Conservation (phyloP, 2,888 invertebrate genomes). For the Coenonympha arcania region DNA sequence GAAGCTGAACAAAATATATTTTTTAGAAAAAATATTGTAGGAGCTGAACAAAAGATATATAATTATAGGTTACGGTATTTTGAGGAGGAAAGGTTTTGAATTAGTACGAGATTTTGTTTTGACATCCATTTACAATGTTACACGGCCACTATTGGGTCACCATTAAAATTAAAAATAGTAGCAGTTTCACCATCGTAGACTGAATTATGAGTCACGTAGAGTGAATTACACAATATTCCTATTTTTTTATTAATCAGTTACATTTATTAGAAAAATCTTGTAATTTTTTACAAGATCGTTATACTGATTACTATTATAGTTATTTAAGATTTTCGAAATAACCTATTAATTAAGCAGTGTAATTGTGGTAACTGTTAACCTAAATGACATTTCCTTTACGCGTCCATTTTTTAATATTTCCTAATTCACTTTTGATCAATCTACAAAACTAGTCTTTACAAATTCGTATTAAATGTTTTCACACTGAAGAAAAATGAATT, state of each 20-base stretch:
- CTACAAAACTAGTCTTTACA: no score
- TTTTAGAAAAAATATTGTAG: background rate
- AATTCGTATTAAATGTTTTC: no score
- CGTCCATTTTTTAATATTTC: no score
- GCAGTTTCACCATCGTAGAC: conserved; percentile 17
- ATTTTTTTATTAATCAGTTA: background rate
- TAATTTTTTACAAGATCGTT: background rate
- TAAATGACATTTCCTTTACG: no score
- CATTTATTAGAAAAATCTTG: conserved; percentile 1
- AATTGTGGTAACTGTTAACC: no score
- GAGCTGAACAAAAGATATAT: background rate
- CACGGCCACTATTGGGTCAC: conserved; percentile 24
- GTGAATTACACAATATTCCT: conserved; percentile 10
- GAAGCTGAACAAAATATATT: background rate
- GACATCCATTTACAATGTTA: conserved; percentile 30
- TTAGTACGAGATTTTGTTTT: conserved; percentile 28
- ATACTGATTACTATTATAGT: background rate
- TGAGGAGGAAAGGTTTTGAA: conserved; percentile 21
- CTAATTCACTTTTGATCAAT: no score
- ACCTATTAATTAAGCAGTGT: no score
- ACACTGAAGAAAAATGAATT: no score
- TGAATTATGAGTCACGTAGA: conserved; percentile 7
- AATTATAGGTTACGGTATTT: background rate
- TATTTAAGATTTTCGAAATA: no score
- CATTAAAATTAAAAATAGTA: conserved; percentile 19